Evolutionary conservation across 2,888 invertebrate genomes (phyloP), one percentile per base, ranked within the genome.

Genomic region (Meteorus cinctellus): DNA sequence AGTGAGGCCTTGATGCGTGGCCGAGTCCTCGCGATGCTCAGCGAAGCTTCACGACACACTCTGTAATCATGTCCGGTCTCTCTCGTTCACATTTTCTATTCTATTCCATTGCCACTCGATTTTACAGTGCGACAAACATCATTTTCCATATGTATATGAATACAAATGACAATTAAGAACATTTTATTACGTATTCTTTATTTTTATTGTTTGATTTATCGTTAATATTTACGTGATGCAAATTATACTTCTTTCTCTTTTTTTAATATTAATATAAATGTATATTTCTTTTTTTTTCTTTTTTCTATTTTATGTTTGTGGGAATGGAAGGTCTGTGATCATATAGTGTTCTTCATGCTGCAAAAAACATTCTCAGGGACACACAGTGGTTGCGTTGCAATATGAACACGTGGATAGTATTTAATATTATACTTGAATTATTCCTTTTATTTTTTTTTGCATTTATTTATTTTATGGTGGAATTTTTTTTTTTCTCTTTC

Each of bases 51-150:
- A 87, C 86, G 84, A 83, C 82, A 80, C 84, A 66, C 59, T 86
- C 86, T 83, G 82, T 88, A 88, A 87, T 88, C 88, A 83, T 87
- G 87, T 88, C 88, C 88, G 88, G 88, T 88, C 84, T 82, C 84
- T 84, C 36, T 60, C 19, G 29, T n/a, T 41, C 68, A 34, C n/a
- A 48, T 48, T 48, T 48, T 48, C 34, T 55, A 24, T 55, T 48
- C 12, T 34, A 59, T 55, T 70, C 36, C 14, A 70, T 70, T 70
- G 19, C 48, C 29, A 67, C 41, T 45, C 60, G 12, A 29, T 62
- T 62, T 19, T 62, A 5, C 41, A 41, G 12, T 12, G 41, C 12
- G 8, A 41, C 41, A 41, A 41, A 8, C 8, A 12, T 41, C 41
- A 41, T 41, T 41, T 41, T 41, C 12, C 41, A 34, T 12, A 41